Conservation (phyloP, 2,888 invertebrate species). For the Enoplolaimus lenunculus region DNA sequence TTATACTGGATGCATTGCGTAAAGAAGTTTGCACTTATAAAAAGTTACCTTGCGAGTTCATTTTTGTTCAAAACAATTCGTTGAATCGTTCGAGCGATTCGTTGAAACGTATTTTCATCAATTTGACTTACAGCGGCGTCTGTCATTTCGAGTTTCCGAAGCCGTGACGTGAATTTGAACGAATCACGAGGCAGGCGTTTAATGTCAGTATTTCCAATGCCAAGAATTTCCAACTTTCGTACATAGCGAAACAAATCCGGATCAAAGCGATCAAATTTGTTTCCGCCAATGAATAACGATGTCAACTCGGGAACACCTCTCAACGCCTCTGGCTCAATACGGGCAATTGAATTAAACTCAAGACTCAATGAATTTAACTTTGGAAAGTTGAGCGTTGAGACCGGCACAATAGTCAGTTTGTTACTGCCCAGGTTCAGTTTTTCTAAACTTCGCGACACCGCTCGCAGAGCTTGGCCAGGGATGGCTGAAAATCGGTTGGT, state of each 20-base stretch:
- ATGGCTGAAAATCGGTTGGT: slow-evolving; percentile 31
- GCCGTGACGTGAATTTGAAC: slow-evolving; percentile 29
- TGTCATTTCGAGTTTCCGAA: slow-evolving; percentile 31
- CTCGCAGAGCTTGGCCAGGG: slow-evolving; percentile 30
- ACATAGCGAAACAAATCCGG: slow-evolving; percentile 30
- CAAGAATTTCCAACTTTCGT: slow-evolving; percentile 32
- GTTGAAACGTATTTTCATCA: slow-evolving; percentile 29
- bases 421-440: slow-evolving; percentile 33
- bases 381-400: slow-evolving; percentile 30
- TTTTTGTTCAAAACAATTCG: slow-evolving; percentile 31
- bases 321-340: slow-evolving; percentile 29
- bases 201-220: slow-evolving; percentile 32
- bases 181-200: slow-evolving; percentile 21
- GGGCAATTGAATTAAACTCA: slow-evolving; percentile 33
- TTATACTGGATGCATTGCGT: no score
- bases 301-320: slow-evolving; percentile 30
- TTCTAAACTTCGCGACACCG: slow-evolving; percentile 26
- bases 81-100: slow-evolving; percentile 28
- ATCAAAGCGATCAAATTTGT: slow-evolving; percentile 31
- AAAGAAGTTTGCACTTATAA: no score
- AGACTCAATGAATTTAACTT: slow-evolving; percentile 33
- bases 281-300: slow-evolving; percentile 35
- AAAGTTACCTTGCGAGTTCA: slow-evolving; percentile 31
- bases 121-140: slow-evolving; percentile 31
- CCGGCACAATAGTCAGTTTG: slow-evolving; percentile 27